These are phyloP conservation scores for Amniataba percoides DNA, from an alignment of 2,797 vertebrate genomes.

Conservation along the genomic window DNA sequence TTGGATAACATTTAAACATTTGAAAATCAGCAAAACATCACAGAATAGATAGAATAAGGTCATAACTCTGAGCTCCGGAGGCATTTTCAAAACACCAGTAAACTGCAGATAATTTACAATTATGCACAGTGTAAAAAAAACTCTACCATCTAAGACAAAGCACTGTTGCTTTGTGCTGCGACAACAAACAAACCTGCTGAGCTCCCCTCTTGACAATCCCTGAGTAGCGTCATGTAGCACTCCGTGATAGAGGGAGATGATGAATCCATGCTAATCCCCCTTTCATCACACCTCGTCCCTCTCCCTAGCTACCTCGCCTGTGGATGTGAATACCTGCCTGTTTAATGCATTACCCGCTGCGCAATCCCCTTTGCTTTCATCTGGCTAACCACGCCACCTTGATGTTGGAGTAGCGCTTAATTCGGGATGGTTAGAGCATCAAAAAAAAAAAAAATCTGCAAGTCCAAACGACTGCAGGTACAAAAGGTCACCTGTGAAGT, in stretches of 20 bases:
- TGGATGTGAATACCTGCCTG: conserved; percentile 66
- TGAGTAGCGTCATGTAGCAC: conserved; percentile 37
- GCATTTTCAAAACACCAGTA: not conserved
- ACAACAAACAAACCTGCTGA: conserved; percentile 38
- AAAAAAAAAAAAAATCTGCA: conserved; percentile 54
- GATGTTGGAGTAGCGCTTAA: conserved; percentile 68
- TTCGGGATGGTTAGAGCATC: conserved; percentile 58
- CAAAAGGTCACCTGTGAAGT: conserved; percentile 71
- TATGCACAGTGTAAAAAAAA: not conserved
- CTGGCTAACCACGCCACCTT: conserved; percentile 63
- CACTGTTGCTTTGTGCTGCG: not conserved
- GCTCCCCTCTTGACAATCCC: conserved; percentile 23
- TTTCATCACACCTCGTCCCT: conserved; percentile 62
- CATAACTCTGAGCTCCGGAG: not conserved
- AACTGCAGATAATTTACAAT: not conserved
- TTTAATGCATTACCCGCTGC: conserved; percentile 67
- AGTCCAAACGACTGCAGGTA: conserved; percentile 50
- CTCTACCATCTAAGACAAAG: too few species aligned
- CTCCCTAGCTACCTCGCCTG: conserved; percentile 53
- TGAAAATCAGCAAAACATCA: not conserved
- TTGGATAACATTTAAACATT: not conserved
- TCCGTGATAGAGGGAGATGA: conserved; percentile 49
- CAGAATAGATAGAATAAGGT: not conserved
- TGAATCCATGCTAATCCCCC: conserved; percentile 75
- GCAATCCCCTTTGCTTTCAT: conserved; percentile 69